Evolutionary conservation across 1,140 invertebrate genomes (phyloP), one percentile per base, ranked within the genome.

Genomic region (Trichonephila clavata): DNA sequence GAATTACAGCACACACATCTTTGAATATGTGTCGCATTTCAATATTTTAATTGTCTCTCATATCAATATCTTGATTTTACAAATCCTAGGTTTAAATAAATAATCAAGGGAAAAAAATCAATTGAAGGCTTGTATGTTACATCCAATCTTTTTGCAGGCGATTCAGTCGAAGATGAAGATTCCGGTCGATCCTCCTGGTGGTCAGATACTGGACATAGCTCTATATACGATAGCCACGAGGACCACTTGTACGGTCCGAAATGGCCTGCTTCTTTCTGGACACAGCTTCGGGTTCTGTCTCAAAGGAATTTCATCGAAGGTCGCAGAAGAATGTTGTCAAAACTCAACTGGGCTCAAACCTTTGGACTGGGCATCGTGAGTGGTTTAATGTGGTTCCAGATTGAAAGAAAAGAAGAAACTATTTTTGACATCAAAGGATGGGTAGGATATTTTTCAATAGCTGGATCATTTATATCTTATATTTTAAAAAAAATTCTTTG

Each of bases 261-360:
- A 94, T 98, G 98, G 97, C 97, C 98, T 43, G 98, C 98, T 8
- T 97, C 97, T 93, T 98, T 98, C 95, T 97, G 97, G 96, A 98
- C 97, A 0, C 98, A 98, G 95, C 97, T 98, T 95, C 97, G 97
- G 96, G 97, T 97, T 27, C 96, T 98, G 93, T 97, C 97, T 21
- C 96, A 97, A 95, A 96, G 98, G 94, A 98, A 98, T 95, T 98
- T 98, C 95, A 97, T 97, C 95, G 97, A 98, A 95, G 97, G 97
- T n/a, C 96, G 97, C 94, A 97, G 97, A 2, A 96, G 97, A 71
- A 98, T 98, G 97, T 95, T 98, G 39, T 98, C 97, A 60, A 97
- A 97, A 95, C 95, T 98, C 63, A 98, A 98, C 95, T 97, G 98
- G 97, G 96, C 98, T 57, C 98, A 98, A 96, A 98, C 97, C 1